Evolutionary conservation across 2,797 vertebrate species (phyloP), one percentile per base, ranked within the genome.

Genomic region (Acropternis orthonyx): DNA sequence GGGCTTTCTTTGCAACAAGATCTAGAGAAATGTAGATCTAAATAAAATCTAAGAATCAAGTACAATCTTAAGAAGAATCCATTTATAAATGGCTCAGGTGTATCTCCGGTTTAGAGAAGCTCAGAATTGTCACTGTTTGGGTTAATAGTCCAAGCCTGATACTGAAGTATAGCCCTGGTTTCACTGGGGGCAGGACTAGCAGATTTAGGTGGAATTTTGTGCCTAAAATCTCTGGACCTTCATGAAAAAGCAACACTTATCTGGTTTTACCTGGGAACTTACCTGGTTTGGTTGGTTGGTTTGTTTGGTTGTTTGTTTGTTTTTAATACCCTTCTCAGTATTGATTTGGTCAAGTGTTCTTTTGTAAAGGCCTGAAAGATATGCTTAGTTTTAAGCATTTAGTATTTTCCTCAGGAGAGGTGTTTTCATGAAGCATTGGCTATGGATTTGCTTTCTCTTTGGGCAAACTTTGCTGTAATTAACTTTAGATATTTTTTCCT

Each of bases 51-150:
- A 52, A 32, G 23, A 34, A 56, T 71, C 16, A 61, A 72, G 22
- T 1, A 61, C 28, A 76, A 46, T 62, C 41, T 65, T 63, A 51
- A 36, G 23, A 66, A 61, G 19, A 63, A 49, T 63, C 7, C 2
- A 2, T 62, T 88, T 73, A 51, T 32, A 79, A 43, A 52, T 48
- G 17, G 12, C 5, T 68, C 4, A 5, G 1, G 0, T 9, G 2
- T 56, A 7, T 77, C 19, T 41, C 30, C 9, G 43, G 27, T 73
- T 75, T 15, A 43, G 55, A 36, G 62, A 32, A 72, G 44, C 48
- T 85, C 32, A n/a, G 55, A 67, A 58, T 63, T 79, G 18, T 56
- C 36, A 15, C 49, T 48, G 11, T 48, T 36, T 83, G 28, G 30
- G 15, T 54, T 46, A 56, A 22, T 14, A 73, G 22, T 15, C 26